These are phyloP conservation scores for Bolborhynchus lineola DNA, from an alignment of 2,113 vertebrate species.

Conservation along the genomic window DNA sequence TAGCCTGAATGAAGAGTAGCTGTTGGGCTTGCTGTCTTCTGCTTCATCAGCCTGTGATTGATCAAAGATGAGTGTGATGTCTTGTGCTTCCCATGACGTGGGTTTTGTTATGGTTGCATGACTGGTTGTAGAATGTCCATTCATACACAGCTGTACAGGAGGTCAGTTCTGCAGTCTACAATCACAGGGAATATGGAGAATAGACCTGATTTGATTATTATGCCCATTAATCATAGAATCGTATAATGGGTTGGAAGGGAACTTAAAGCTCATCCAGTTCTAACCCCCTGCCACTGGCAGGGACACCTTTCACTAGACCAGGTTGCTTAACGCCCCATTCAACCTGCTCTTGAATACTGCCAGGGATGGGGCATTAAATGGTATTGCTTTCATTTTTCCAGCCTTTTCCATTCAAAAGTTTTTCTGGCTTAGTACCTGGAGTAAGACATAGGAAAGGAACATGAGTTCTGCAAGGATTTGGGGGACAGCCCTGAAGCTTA, in stretches of 20 bases:
- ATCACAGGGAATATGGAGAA: neutral
- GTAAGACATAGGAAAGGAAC: neutral
- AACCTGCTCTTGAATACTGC: neutral
- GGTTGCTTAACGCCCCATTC: neutral
- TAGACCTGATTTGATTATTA: neutral
- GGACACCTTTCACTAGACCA: neutral
- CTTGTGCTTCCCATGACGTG: neutral
- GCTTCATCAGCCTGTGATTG: neutral
- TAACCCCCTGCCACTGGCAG: neutral
- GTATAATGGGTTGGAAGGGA: neutral
- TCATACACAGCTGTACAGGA: neutral
- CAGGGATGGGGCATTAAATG: neutral
- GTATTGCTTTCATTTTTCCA: neutral
- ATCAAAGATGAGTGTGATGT: fast-evolving
- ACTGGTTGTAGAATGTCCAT: neutral
- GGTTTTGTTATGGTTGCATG: neutral
- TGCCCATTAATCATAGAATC: neutral
- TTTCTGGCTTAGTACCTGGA: neutral
- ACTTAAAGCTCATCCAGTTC: neutral
- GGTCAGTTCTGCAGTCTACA: neutral
- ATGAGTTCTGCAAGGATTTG: neutral
- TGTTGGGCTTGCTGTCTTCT: neutral
- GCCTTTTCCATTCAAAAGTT: neutral
- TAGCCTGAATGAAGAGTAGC: neutral
- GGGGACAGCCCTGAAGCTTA: neutral